These are phyloP conservation scores for Gnathonemus longibarbis DNA, from an alignment of 2,113 vertebrate genomes.

Conservation along the genomic window DNA sequence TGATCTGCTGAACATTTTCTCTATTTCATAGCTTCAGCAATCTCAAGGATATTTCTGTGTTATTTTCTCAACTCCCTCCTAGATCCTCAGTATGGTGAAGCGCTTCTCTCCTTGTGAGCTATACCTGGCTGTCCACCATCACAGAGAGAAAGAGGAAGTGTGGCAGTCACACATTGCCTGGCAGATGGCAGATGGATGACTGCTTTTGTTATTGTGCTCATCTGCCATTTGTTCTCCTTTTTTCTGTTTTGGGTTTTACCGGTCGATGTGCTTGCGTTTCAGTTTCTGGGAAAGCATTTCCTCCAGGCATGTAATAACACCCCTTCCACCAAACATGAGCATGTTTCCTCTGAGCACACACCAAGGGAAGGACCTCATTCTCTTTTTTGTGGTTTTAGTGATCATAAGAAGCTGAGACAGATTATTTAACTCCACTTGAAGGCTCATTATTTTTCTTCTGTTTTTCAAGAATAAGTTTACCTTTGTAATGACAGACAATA, in stretches of 20 bases:
- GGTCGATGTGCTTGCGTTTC: slow-evolving; percentile 49
- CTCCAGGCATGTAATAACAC: slow-evolving; percentile 54
- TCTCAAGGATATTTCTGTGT: slow-evolving; percentile 51
- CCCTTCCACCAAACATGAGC: slow-evolving; percentile 47
- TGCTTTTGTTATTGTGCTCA: slow-evolving; percentile 45
- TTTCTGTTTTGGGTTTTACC: slow-evolving; percentile 25
- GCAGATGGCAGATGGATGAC: slow-evolving; percentile 38
- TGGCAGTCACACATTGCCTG: background rate
- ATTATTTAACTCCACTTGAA: slow-evolving; percentile 47
- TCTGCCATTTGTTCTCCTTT: background rate
- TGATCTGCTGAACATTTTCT: slow-evolving; percentile 49
- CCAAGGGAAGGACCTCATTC: slow-evolving; percentile 46
- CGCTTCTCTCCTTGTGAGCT: slow-evolving; percentile 53
- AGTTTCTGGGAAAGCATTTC: slow-evolving; percentile 53
- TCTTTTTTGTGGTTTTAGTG: slow-evolving; percentile 41
- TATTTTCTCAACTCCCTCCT: slow-evolving; percentile 47
- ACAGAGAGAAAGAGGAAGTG: slow-evolving; percentile 48
- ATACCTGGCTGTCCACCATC: slow-evolving; percentile 40
- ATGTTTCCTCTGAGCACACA: slow-evolving; percentile 59
- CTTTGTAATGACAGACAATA: slow-evolving; percentile 45
- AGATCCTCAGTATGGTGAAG: slow-evolving; percentile 49
- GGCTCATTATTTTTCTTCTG: slow-evolving; percentile 16
- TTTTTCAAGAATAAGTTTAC: slow-evolving; percentile 50
- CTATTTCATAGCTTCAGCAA: slow-evolving; percentile 46
- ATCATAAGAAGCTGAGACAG: slow-evolving; percentile 64